Conservation (phyloP, 2,888 invertebrate genomes). For the Melipona bicolor region DNA sequence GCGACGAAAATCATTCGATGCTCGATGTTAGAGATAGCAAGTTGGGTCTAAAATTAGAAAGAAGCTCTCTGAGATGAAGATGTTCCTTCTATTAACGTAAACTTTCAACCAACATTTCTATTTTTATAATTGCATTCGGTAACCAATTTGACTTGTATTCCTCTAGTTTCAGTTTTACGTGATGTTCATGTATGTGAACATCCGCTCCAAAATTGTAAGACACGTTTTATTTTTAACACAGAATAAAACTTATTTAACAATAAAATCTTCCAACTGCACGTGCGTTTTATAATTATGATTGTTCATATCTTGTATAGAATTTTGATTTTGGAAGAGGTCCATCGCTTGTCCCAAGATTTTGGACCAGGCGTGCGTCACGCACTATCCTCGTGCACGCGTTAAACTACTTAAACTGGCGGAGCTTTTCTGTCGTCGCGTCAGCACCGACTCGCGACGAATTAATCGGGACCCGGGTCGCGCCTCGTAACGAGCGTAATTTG, state of each 20-base stretch:
- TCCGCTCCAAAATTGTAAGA: no score
- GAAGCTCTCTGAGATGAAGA: not conserved
- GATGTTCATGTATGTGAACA: no score
- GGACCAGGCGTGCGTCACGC: no score
- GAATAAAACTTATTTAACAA: no score
- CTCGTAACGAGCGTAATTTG: constrained; percentile 52
- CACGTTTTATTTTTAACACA: no score
- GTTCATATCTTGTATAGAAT: no score
- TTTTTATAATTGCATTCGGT: not conserved
- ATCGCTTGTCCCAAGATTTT: no score
- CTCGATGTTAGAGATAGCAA: not conserved
- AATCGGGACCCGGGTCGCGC: constrained; percentile 36
- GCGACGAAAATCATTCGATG: not conserved
- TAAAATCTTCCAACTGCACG: no score
- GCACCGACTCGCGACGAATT: constrained; percentile 39
- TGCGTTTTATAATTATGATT: no score
- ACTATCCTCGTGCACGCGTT: not conserved
- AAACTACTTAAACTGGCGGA: constrained; percentile 12
- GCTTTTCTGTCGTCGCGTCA: constrained; percentile 35
- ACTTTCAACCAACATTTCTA: not conserved
- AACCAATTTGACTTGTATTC: not conserved
- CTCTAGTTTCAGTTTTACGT: not conserved
- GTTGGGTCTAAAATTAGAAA: not conserved
- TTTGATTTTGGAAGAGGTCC: no score
- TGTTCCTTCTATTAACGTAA: not conserved